phyloP scores from a whole-genome alignment of 1,140 invertebrate species.

The Muscidifurax raptorellus region DNA sequence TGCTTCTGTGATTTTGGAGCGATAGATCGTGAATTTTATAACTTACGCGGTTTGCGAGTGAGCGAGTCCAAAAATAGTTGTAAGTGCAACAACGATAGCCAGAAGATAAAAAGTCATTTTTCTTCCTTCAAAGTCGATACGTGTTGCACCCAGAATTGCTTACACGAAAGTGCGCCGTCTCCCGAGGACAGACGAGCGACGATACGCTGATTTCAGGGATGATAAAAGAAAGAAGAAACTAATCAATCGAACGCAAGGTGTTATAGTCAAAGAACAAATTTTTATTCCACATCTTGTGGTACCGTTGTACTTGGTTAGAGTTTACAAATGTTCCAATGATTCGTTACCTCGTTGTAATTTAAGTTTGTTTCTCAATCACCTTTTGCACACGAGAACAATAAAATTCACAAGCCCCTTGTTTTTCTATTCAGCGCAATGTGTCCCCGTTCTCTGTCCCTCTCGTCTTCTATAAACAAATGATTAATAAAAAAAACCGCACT shows the following conservation, averaged over 20 bases:
- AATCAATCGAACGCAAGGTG: not conserved
- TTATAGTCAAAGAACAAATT: conserved; percentile 47
- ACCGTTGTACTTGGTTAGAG: conserved; percentile 41
- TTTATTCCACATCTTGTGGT: conserved; percentile 45
- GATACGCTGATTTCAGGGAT: conserved; percentile 20
- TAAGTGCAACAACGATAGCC: conserved; percentile 49
- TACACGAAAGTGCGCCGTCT: conserved; percentile 43
- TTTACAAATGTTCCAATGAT: conserved; percentile 46
- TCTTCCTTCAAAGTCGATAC: conserved; percentile 47
- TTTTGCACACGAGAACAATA: conserved; percentile 34
- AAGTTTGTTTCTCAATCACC: conserved; percentile 40
- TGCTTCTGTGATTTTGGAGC: not conserved
- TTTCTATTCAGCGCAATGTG: not conserved
- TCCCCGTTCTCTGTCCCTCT: not conserved
- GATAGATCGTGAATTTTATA: not conserved
- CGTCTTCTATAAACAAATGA: not conserved
- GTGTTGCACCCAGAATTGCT: conserved; percentile 27
- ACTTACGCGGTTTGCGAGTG: conserved; percentile 54
- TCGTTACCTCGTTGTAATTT: conserved; percentile 29
- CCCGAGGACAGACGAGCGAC: conserved; percentile 33
- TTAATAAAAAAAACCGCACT: conserved; percentile 40
- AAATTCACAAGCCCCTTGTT: conserved; percentile 16
- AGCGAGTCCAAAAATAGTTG: conserved; percentile 61
- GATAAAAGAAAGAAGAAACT: not conserved
- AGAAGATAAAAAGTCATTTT: conserved; percentile 61